Evolutionary conservation across 1,140 invertebrate genomes (phyloP).

Genomic region (Papilio xuthus): DNA sequence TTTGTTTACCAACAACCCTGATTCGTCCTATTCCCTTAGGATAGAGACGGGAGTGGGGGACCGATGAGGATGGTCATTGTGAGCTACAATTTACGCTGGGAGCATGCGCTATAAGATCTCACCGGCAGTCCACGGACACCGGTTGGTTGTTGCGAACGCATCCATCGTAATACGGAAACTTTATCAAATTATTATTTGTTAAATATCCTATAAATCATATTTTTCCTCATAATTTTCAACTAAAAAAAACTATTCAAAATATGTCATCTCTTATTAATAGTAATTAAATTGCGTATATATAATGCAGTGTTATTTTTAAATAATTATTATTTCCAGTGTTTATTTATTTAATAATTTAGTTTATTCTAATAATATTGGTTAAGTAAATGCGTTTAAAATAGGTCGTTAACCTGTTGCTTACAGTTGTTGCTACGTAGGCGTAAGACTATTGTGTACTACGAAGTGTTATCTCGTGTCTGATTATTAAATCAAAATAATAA

Average conservation of each 20-base stretch:
- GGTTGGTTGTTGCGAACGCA: slow-evolving; percentile 50
- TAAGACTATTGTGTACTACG: background rate
- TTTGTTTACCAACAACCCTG: slow-evolving; percentile 42
- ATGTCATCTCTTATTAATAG: slow-evolving; percentile 28
- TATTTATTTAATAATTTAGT: background rate
- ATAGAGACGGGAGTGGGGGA: slow-evolving; percentile 40
- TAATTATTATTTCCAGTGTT: background rate
- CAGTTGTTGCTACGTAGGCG: slow-evolving; percentile 40
- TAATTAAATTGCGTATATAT: slow-evolving; percentile 29
- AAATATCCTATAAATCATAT: slow-evolving; percentile 1
- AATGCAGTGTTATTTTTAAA: slow-evolving; percentile 1
- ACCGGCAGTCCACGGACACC: slow-evolving; percentile 54
- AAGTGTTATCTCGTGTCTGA: background rate
- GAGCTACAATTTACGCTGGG: slow-evolving; percentile 52
- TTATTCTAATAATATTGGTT: background rate
- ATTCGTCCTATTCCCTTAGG: slow-evolving; percentile 10
- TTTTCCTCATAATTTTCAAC: background rate
- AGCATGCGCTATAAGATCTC: slow-evolving; percentile 58
- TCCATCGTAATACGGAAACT: slow-evolving; percentile 36
- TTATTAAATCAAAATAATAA: background rate
- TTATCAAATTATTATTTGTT: slow-evolving; percentile 32
- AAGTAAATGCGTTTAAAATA: slow-evolving; percentile 33
- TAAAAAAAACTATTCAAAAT: slow-evolving; percentile 31
- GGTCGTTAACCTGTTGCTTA: slow-evolving; percentile 48
- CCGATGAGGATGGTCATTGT: slow-evolving; percentile 45